A percentile compares a stretch with the other conserved stretches of the same genome.
Conservation (phyloP, 2,797 vertebrate genomes). For the Halcyon smyrnensis region DNA sequence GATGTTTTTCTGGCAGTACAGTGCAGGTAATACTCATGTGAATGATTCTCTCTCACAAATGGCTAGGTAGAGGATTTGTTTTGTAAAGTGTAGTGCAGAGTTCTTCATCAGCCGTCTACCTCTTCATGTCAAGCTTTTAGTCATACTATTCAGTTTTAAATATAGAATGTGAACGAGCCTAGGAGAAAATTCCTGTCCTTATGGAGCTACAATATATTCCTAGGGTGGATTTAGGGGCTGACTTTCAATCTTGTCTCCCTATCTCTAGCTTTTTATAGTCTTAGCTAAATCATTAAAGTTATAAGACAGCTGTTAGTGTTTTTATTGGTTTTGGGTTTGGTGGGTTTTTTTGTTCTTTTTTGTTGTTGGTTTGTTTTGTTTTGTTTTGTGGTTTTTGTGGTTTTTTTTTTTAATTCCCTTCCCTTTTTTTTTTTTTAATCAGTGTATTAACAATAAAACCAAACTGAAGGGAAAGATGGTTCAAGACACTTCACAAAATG, state of each 20-base stretch:
- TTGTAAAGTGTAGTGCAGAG: neutral
- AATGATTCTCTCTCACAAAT: constrained; percentile 44
- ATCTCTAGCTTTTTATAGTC: neutral
- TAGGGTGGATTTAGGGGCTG: neutral
- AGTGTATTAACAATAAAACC: neutral
- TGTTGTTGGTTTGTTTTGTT: too few relatives aligned
- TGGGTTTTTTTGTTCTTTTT: neutral
- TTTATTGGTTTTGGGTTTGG: neutral
- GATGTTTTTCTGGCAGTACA: constrained; percentile 68
- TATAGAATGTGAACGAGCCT: neutral
- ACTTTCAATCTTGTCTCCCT: neutral
- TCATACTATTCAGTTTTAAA: neutral
- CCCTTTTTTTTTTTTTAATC: neutral
- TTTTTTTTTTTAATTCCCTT: too few relatives aligned
- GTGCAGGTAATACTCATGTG: constrained; percentile 62
- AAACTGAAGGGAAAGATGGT: neutral
- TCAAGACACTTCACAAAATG: neutral
- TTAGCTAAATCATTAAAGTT: neutral
- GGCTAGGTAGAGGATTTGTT: neutral
- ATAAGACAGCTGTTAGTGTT: neutral
- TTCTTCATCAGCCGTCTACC: neutral
- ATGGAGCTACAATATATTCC: neutral
- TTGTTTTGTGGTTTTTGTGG: too few relatives aligned
- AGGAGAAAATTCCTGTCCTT: neutral
- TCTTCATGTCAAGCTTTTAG: neutral